A percentile compares a stretch with the other conserved stretches of the same genome.
Evolutionary conservation across 2,113 vertebrate species (phyloP).

Genomic region (Gadus chalcogrammus): DNA sequence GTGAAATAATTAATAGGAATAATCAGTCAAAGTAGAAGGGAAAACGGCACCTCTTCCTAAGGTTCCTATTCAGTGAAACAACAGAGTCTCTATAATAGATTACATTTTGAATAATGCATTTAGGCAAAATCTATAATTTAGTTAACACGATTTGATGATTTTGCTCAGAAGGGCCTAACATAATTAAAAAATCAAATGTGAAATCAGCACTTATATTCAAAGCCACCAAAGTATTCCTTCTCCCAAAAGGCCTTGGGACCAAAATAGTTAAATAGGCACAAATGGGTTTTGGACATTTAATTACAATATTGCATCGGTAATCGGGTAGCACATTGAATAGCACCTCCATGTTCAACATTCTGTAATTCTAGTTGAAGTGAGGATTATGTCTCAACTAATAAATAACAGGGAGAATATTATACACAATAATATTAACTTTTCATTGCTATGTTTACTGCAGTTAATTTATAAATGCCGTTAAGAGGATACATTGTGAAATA

Average conservation of each 20-base stretch:
- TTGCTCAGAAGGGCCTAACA: constrained; percentile 28
- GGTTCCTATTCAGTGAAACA: constrained; percentile 57
- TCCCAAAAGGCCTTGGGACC: constrained; percentile 17
- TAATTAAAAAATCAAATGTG: constrained; percentile 41
- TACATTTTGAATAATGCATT: constrained; percentile 62
- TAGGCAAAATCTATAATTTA: constrained; percentile 62
- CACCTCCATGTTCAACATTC: neutral
- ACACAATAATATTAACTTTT: too few relatives aligned
- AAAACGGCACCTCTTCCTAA: constrained; percentile 36
- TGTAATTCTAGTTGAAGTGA: too few relatives aligned
- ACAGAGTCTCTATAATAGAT: constrained; percentile 56
- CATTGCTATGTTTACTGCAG: too few relatives aligned
- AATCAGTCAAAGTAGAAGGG: constrained; percentile 61
- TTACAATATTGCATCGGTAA: neutral
- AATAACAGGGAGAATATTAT: too few relatives aligned
- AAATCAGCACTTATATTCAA: constrained; percentile 28
- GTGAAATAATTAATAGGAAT: constrained; percentile 58
- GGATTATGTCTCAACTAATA: too few relatives aligned
- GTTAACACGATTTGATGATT: constrained; percentile 50
- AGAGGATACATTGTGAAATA: too few relatives aligned
- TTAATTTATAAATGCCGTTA: too few relatives aligned
- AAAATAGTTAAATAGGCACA: neutral
- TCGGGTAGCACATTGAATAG: neutral
- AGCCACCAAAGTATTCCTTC: constrained; percentile 17
- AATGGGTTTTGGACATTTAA: neutral